Percentiles rank a stretch among this genome's conserved stretches.
Conservation (phyloP, 1,140 invertebrate species). For the Danaus plexippus region DNA sequence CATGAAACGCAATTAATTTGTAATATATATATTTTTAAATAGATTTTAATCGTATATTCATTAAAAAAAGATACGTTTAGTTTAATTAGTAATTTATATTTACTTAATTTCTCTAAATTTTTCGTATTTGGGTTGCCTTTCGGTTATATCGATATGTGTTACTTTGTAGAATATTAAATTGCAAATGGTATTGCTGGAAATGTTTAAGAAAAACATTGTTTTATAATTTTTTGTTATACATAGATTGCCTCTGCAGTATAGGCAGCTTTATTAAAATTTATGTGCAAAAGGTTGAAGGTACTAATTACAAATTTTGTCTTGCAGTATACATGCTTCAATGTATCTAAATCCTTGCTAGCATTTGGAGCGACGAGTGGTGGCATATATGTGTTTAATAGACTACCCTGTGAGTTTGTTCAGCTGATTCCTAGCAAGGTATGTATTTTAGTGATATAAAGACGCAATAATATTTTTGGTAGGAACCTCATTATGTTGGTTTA, state of each 20-base stretch:
- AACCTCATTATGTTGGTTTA: too few relatives aligned
- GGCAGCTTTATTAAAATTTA: neutral
- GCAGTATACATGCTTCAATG: conserved; percentile 84
- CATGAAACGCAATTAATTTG: too few relatives aligned
- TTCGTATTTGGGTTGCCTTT: too few relatives aligned
- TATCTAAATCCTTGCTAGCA: conserved; percentile 79
- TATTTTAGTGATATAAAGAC: neutral
- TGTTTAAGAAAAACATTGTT: conserved; percentile 12
- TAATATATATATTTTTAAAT: too few relatives aligned
- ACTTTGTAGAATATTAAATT: too few relatives aligned
- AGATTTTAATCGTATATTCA: too few relatives aligned
- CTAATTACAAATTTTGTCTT: conserved; percentile 36
- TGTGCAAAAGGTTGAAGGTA: neutral
- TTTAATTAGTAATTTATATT: too few relatives aligned
- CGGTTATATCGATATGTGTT: too few relatives aligned
- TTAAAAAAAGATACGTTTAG: too few relatives aligned
- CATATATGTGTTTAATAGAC: conserved; percentile 81
- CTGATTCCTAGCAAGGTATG: conserved; percentile 82
- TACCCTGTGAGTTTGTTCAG: conserved; percentile 81
- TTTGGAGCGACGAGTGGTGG: conserved; percentile 86
- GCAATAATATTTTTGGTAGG: too few relatives aligned
- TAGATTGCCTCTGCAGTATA: neutral
- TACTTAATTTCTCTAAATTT: too few relatives aligned
- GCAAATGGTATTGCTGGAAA: too few relatives aligned
- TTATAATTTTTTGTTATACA: conserved; percentile 10